phyloP scores from a whole-genome alignment of 2,888 invertebrate genomes.

The Drosophila recens region DNA sequence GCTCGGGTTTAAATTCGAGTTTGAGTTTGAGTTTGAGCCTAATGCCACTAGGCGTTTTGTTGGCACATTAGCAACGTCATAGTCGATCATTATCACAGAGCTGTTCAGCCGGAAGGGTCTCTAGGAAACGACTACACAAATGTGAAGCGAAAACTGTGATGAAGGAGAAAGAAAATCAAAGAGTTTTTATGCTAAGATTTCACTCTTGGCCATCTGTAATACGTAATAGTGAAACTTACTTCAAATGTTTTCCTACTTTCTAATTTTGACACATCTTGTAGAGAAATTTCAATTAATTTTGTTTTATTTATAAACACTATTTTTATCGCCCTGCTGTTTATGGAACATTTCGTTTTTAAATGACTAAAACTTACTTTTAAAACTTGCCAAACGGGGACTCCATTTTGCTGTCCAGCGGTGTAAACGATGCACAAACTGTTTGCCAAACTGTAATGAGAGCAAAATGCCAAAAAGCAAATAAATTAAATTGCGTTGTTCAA shows the following conservation, averaged over 20 bases:
- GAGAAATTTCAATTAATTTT: slow-evolving; percentile 10
- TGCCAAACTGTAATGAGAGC: slow-evolving; percentile 69
- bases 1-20: slow-evolving; percentile 11
- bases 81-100: slow-evolving; percentile 49
- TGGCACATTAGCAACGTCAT: slow-evolving; percentile 62
- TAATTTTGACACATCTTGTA: slow-evolving; percentile 27
- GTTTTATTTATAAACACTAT: slow-evolving; percentile 6
- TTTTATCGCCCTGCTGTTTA: slow-evolving; percentile 18
- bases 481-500: slow-evolving; percentile 55
- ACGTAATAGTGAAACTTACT: slow-evolving; percentile 40
- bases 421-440: slow-evolving; percentile 53
- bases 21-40: slow-evolving; percentile 15
- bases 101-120: slow-evolving; percentile 53
- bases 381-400: slow-evolving; percentile 40
- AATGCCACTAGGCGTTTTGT: slow-evolving; percentile 49
- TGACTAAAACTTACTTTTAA: slow-evolving; percentile 57
- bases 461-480: slow-evolving; percentile 61
- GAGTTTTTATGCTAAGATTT: slow-evolving; percentile 23
- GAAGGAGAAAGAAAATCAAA: slow-evolving; percentile 20
- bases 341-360: slow-evolving; percentile 3
- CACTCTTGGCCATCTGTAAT: slow-evolving; percentile 28
- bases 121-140: slow-evolving; percentile 14
- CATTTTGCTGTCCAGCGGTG: slow-evolving; percentile 49
- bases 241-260: slow-evolving; percentile 42
- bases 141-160: slow-evolving; percentile 1